Conservation (phyloP, 2,113 vertebrate species). For the Crotalus helleri region DNA sequence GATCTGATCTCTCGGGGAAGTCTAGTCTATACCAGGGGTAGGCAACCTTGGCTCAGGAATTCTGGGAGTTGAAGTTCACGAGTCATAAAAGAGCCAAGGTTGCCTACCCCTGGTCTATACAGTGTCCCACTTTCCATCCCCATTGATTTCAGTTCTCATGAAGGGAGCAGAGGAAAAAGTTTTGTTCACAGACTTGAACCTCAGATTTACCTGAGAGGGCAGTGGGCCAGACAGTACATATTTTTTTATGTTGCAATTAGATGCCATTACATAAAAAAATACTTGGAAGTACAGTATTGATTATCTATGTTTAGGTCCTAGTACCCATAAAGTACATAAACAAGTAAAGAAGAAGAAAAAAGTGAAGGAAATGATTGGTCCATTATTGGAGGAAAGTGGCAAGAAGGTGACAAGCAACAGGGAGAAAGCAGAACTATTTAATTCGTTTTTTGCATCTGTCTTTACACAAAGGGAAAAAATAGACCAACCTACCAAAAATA, state of each 20-base stretch:
- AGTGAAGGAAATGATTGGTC: too few species aligned
- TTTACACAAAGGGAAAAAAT: too few species aligned
- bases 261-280: not conserved
- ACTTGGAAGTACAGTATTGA: not conserved
- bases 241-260: not conserved
- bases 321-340: not conserved
- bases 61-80: too few species aligned
- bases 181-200: not conserved
- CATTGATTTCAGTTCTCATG: not conserved
- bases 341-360: too few species aligned
- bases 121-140: not conserved
- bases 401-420: too few species aligned
- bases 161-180: not conserved
- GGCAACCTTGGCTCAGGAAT: too few species aligned
- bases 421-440: too few species aligned
- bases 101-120: not conserved
- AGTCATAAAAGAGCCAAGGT: too few species aligned
- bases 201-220: not conserved
- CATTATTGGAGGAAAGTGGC: too few species aligned
- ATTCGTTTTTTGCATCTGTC: too few species aligned
- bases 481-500: too few species aligned
- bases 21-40: not conserved
- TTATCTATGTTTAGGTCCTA: not conserved
- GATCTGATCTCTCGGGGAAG: not conserved
- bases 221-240: not conserved